Evolutionary conservation across 2,888 invertebrate genomes (phyloP).

Genomic region (Drosophila leonis): DNA sequence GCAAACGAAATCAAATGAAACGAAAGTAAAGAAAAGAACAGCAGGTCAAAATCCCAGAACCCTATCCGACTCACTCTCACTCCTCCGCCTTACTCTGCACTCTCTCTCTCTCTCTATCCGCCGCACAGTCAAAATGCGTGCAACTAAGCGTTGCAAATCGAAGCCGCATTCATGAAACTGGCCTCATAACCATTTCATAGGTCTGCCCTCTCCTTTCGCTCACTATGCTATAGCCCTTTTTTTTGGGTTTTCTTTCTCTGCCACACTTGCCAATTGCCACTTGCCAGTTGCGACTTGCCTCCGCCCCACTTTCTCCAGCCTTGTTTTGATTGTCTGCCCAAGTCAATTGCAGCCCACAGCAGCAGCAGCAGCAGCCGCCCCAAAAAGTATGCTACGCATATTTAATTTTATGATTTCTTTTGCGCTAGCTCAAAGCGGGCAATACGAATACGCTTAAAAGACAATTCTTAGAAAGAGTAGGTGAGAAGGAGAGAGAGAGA

Average conservation of each 20-base stretch:
- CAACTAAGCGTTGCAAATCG: slow-evolving; percentile 80
- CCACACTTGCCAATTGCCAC: slow-evolving; percentile 16
- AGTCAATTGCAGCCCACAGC: slow-evolving; percentile 66
- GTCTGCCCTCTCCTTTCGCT: background rate
- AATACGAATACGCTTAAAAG: slow-evolving; percentile 46
- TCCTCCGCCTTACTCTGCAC: background rate
- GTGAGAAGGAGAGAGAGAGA: background rate
- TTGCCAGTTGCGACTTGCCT: slow-evolving; percentile 21
- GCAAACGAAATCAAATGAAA: background rate
- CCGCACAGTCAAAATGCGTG: slow-evolving; percentile 59
- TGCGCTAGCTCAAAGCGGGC: slow-evolving; percentile 25
- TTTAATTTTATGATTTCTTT: slow-evolving; percentile 72
- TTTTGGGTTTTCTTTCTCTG: slow-evolving; percentile 25
- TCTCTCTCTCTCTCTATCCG: background rate
- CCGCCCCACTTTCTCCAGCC: background rate
- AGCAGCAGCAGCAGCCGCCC: slow-evolving; percentile 34
- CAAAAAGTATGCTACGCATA: slow-evolving; percentile 65
- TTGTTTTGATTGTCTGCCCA: slow-evolving; percentile 78
- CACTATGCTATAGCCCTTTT: slow-evolving; percentile 7
- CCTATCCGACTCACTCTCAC: background rate
- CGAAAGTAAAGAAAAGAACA: slow-evolving; percentile 21
- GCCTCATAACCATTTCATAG: slow-evolving; percentile 30
- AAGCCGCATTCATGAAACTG: slow-evolving; percentile 36
- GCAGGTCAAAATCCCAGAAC: slow-evolving; percentile 43
- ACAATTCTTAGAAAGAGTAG: slow-evolving; percentile 24